phyloP scores from a whole-genome alignment of 2,797 vertebrate species.

The Microcaecilia unicolor region DNA sequence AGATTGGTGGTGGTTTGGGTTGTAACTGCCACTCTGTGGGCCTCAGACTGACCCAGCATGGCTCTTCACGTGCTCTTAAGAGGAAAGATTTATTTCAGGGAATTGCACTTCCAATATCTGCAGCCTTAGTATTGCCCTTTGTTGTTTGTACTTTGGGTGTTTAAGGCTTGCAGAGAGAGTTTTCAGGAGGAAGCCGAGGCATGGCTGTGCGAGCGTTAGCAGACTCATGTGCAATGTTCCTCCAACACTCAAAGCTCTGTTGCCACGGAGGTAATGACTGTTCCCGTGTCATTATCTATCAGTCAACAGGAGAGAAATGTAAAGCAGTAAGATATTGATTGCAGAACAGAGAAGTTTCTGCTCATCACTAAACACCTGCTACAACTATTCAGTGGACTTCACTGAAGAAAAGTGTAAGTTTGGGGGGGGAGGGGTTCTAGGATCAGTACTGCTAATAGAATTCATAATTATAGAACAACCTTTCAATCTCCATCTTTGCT shows the following conservation, averaged over 20 bases:
- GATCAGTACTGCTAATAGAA: no score
- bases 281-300: conserved; percentile 55
- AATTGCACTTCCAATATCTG: no score
- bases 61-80: no score
- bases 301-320: conserved; percentile 53
- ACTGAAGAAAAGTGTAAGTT: no score
- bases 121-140: conserved; percentile 34
- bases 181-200: conserved; percentile 61
- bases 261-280: conserved; percentile 59
- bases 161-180: conserved; percentile 53
- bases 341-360: conserved; percentile 40
- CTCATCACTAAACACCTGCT: conserved; percentile 58
- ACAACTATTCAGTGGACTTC: no score
- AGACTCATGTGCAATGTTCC: conserved; percentile 57
- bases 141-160: conserved; percentile 47
- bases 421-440: no score
- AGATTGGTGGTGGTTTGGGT: no score
- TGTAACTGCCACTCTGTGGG: no score
- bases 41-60: no score
- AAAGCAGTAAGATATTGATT: conserved; percentile 57
- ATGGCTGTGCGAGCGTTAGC: conserved; percentile 34
- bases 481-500: no score
- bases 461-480: no score
- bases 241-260: conserved; percentile 52
- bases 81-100: no score